Evolutionary conservation across 1,140 invertebrate genomes (phyloP).

Genomic region (Dolichoris vasculosae): DNA sequence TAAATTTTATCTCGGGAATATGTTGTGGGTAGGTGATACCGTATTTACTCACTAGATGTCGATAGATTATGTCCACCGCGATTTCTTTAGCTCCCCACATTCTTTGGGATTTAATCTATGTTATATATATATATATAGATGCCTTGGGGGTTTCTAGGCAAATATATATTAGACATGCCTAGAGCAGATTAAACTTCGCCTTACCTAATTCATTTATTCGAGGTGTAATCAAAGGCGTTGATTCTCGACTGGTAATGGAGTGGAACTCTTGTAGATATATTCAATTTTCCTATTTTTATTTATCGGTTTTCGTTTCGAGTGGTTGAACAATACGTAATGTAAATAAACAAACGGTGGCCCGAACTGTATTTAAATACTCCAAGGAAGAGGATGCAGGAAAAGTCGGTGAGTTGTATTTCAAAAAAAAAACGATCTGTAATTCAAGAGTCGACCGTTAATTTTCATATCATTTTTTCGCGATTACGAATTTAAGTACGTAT

Average conservation of each 20-base stretch:
- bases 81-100: background rate
- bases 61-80: background rate
- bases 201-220: background rate
- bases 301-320: background rate
- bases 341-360: background rate
- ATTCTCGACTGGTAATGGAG: background rate
- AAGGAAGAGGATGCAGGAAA: conserved; percentile 60
- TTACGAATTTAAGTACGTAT: background rate
- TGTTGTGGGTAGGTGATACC: background rate
- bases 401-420: conserved; percentile 54
- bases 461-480: background rate
- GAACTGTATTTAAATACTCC: background rate
- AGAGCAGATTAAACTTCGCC: background rate
- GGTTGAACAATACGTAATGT: background rate
- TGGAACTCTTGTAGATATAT: background rate
- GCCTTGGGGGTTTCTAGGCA: background rate
- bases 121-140: background rate
- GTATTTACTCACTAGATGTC: conserved; percentile 4
- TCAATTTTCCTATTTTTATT: background rate
- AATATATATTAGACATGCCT: background rate
- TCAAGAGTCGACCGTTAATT: background rate
- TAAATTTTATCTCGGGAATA: background rate
- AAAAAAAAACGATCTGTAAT: background rate
- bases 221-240: background rate
- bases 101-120: background rate